Conservation (phyloP, 2,797 vertebrate genomes). For the Chiroxiphia lanceolata region DNA sequence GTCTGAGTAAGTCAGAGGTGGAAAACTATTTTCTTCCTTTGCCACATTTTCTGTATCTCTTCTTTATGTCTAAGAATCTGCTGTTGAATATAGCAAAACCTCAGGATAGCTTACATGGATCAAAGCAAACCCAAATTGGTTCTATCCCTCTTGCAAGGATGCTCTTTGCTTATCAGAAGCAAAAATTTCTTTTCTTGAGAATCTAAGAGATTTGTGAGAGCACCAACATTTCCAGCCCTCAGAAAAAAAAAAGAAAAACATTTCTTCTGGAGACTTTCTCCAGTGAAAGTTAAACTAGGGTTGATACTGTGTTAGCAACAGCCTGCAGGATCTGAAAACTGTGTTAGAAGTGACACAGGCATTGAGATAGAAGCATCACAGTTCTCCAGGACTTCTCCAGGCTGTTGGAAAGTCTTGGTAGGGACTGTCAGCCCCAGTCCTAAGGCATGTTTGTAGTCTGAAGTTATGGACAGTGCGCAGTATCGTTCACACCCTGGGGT, state of each 20-base stretch:
- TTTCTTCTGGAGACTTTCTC: not conserved
- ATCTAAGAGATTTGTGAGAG: not conserved
- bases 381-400: not conserved
- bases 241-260: not conserved
- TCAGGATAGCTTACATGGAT: not conserved
- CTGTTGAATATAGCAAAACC: not conserved
- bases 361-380: not conserved
- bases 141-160: not conserved
- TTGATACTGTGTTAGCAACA: not conserved
- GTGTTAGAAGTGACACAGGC: not conserved
- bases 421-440: not conserved
- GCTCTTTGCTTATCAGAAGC: not conserved
- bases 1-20: not conserved
- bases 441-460: not conserved
- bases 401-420: not conserved
- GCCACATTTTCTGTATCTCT: not conserved
- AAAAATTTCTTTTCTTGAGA: not conserved
- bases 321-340: not conserved
- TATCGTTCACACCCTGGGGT: not conserved
- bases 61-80: not conserved
- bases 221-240: not conserved
- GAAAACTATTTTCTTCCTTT: not conserved
- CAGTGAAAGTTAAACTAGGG: not conserved
- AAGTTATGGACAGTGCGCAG: not conserved
- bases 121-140: not conserved